Conservation (phyloP, 2,888 invertebrate genomes). For the Harpalus rubripes region DNA sequence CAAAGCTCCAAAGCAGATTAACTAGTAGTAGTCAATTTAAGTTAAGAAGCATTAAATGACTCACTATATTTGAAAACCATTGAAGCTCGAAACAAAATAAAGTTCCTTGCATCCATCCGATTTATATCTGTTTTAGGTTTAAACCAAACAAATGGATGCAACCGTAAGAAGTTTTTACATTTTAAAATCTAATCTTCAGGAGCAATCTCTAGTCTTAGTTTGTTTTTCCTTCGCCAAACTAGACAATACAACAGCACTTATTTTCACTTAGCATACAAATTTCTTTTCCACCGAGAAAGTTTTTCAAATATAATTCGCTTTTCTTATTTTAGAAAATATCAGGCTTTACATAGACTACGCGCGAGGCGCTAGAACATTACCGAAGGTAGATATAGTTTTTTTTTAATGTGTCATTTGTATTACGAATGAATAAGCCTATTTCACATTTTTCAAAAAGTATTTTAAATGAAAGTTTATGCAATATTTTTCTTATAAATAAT, state of each 20-base stretch:
- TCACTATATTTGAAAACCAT: constrained; percentile 19
- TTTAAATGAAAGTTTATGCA: no score
- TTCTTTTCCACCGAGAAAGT: constrained; percentile 8
- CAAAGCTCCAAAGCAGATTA: constrained; percentile 14
- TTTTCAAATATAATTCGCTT: constrained; percentile 23
- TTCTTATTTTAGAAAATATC: not conserved
- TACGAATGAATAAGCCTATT: no score
- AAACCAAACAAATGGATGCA: constrained; percentile 32
- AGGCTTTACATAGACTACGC: not conserved
- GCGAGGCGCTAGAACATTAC: no score
- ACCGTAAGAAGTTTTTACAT: constrained; percentile 42
- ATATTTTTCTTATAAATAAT: no score
- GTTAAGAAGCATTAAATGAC: constrained; percentile 25
- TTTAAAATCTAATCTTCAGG: constrained; percentile 44
- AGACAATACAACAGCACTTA: constrained; percentile 45
- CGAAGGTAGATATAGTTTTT: no score
- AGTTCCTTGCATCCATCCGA: constrained; percentile 34
- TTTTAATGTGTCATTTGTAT: no score
- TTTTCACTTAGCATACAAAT: constrained; percentile 48
- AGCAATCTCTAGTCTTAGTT: constrained; percentile 41
- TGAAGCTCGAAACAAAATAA: constrained; percentile 41
- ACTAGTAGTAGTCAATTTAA: not conserved
- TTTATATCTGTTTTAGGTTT: constrained; percentile 32
- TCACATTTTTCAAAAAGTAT: no score
- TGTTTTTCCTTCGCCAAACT: constrained; percentile 35